Evolutionary conservation across 2,113 vertebrate species (phyloP).

Genomic region (Lamprotornis superbus): DNA sequence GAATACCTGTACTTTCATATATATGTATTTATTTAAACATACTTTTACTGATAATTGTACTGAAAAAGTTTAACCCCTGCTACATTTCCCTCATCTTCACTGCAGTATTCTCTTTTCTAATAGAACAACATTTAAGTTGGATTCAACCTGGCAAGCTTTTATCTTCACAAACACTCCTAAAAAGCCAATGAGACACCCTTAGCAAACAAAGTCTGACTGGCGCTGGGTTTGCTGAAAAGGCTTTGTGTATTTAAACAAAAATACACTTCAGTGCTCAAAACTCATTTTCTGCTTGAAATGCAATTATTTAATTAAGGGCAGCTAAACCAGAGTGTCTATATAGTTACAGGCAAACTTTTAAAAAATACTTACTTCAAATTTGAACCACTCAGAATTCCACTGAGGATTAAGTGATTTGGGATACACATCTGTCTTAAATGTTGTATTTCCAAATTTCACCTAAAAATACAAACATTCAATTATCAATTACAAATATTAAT

Average conservation of each 20-base stretch:
- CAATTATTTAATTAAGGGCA: neutral
- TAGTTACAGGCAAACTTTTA: neutral
- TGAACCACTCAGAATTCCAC: slow-evolving; percentile 99
- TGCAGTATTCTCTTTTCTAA: neutral
- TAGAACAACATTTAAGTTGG: neutral
- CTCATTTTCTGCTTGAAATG: neutral
- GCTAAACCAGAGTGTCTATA: neutral
- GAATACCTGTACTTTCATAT: neutral
- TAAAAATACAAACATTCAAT: slow-evolving; percentile 58
- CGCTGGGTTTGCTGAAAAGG: neutral
- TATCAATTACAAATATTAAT: neutral
- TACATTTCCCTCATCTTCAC: neutral
- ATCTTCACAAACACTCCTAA: neutral
- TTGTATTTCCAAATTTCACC: slow-evolving; percentile 98
- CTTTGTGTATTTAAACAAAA: neutral
- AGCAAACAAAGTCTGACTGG: neutral
- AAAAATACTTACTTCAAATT: slow-evolving; percentile 90
- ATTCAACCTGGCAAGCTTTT: neutral
- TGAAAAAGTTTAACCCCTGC: neutral
- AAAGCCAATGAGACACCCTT: neutral
- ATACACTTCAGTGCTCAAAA: neutral
- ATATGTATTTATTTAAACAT: no score
- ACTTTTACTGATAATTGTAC: neutral
- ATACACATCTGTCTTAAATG: slow-evolving; percentile 97
- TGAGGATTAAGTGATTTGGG: slow-evolving; percentile 98